A percentile compares a stretch with the other conserved stretches of the same genome.
Evolutionary conservation across 2,888 invertebrate species (phyloP).

Genomic region (Pristionchus exspectatus): DNA sequence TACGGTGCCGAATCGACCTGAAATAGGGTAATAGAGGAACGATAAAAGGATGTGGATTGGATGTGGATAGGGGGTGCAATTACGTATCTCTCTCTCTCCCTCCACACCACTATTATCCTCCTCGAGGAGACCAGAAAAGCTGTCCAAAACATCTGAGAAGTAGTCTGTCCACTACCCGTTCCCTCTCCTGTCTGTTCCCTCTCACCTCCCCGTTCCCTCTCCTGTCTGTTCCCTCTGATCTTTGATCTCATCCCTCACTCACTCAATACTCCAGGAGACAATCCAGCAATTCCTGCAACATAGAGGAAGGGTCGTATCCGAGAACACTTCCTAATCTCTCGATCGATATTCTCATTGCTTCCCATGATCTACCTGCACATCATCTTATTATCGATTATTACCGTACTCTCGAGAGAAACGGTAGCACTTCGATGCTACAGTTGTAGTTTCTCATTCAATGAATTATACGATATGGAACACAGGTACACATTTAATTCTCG

Average conservation of each 20-base stretch:
- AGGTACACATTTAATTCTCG: conserved; percentile 56
- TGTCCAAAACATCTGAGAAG: conserved; percentile 39
- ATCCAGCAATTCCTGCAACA: conserved; percentile 67
- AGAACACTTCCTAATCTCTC: conserved; percentile 67
- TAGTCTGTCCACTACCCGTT: conserved; percentile 11
- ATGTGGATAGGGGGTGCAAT: conserved; percentile 48
- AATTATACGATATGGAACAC: conserved; percentile 74
- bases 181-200: background rate
- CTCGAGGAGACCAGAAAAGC: background rate
- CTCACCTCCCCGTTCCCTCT: conserved; percentile 4
- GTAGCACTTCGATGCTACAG: conserved; percentile 71
- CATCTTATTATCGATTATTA: background rate
- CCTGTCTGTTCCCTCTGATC: background rate
- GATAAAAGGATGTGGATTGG: background rate
- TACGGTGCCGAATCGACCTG: conserved; percentile 69
- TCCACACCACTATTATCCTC: conserved; percentile 34
- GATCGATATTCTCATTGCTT: conserved; percentile 67
- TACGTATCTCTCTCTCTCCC: conserved; percentile 32
- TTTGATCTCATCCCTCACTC: conserved; percentile 12
- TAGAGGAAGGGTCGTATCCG: conserved; percentile 69
- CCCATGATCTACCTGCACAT: conserved; percentile 61
- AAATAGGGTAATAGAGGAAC: conserved; percentile 54
- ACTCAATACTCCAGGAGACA: conserved; percentile 69
- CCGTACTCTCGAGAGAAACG: conserved; percentile 10
- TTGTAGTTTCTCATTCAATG: conserved; percentile 75